phyloP scores from a whole-genome alignment of 2,113 vertebrate species.

The Erpornis zantholeuca region DNA sequence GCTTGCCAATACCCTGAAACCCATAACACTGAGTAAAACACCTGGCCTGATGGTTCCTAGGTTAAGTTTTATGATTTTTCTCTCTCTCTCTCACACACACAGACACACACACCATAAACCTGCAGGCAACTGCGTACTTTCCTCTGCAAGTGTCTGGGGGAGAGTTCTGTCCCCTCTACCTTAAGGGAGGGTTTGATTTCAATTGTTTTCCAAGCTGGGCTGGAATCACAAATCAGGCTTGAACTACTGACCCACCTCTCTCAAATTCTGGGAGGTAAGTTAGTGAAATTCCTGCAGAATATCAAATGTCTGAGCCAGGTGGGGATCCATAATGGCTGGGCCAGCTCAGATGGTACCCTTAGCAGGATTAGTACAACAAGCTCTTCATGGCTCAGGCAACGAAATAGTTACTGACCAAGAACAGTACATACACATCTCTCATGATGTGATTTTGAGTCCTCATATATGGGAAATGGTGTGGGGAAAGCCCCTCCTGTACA shows the following conservation, averaged over 20 bases:
- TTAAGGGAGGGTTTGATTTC: neutral
- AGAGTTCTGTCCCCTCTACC: neutral
- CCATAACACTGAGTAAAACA: neutral
- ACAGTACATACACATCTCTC: neutral
- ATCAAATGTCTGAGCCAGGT: neutral
- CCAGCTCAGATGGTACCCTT: neutral
- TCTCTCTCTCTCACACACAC: too few species aligned
- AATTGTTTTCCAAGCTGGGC: conserved; percentile 30
- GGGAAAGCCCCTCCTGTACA: neutral
- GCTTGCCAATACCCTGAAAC: conserved; percentile 7
- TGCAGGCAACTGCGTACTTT: neutral
- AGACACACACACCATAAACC: neutral
- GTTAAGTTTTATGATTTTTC: neutral
- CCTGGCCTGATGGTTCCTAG: neutral
- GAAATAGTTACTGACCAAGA: neutral
- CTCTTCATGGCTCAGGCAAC: neutral
- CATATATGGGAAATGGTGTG: neutral
- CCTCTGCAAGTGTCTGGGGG: neutral
- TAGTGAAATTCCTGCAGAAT: neutral
- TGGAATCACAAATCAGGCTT: neutral
- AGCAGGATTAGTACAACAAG: neutral
- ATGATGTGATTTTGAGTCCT: neutral
- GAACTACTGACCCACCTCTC: neutral
- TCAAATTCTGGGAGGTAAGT: neutral
- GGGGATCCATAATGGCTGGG: neutral